These are phyloP conservation scores for Petrocephalus zakoni DNA, from an alignment of 2,113 vertebrate genomes.

Conservation along the genomic window DNA sequence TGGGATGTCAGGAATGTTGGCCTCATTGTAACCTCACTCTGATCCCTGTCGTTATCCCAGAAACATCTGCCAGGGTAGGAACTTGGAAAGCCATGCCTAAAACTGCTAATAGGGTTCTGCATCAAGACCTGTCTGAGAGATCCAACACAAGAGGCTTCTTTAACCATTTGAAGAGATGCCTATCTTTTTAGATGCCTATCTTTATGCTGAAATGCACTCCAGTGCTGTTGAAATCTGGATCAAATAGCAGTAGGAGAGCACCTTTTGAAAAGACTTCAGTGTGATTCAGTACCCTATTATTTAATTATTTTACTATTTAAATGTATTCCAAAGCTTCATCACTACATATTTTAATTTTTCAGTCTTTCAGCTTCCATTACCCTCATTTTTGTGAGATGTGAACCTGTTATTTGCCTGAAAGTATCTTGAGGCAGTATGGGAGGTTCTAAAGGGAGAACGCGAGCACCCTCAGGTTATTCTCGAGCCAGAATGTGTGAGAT, in stretches of 20 bases:
- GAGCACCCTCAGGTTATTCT: background rate
- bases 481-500: background rate
- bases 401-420: background rate
- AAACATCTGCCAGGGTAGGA: slow-evolving; percentile 31
- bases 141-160: background rate
- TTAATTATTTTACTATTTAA: background rate
- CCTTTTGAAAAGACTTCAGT: background rate
- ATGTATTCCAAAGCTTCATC: background rate
- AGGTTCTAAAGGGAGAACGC: background rate
- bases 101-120: slow-evolving; percentile 34
- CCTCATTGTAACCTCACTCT: slow-evolving; percentile 24
- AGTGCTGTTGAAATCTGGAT: background rate
- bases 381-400: background rate
- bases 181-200: background rate
- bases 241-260: background rate
- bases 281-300: background rate
- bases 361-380: background rate
- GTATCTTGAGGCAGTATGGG: background rate
- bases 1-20: slow-evolving; percentile 35
- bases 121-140: background rate
- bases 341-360: background rate
- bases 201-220: background rate
- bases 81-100: background rate
- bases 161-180: background rate
- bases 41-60: slow-evolving; percentile 37